Evolutionary conservation across 2,888 invertebrate species (phyloP), one percentile per base, ranked within the genome.

Genomic region (Synergus umbraculus): DNA sequence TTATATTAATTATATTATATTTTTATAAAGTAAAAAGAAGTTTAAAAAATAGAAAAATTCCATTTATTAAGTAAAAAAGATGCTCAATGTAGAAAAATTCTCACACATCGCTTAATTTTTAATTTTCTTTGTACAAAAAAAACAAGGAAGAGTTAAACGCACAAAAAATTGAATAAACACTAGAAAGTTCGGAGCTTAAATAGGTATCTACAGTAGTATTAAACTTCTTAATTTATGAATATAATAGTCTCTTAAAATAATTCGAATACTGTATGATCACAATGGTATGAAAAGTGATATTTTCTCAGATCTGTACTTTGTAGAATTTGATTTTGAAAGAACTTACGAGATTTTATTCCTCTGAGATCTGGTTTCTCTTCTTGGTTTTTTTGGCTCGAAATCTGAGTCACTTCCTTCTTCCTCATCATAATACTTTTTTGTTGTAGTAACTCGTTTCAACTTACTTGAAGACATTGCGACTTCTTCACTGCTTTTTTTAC

Each of bases 371-470:
- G 49, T 69, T 49, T 49, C 15, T 29, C 49, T 13, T 69, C 37
- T 69, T 3, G 69, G 49, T 37, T 12, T 69, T 8, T 69, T 29
- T 15, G 15, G 18, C 29, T 69, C 22, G 15, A 69, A 69, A 29
- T 69, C 69, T 37, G 15, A 13, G 15, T 69, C 69, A 69, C 49
- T 69, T 8, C 49, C 49, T 46, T 49, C 41, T 43, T 66, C n/a
- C 9, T 65, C 65, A 9, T 41, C 41, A n/a, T 66, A n/a, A 37
- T 15, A 54, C n/a, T 37, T 29, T 49, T 37, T 54, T 54, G 4
- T 13, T 8, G 7, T 4, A n/a, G 37, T 9, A 49, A 10, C 49
- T 37, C 41, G 54, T 54, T 54, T 73, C 12, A 22, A 13, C 37
- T 7, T 15, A 15, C 37, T 73, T 13, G 73, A 73, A 54, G 49